phyloP scores from a whole-genome alignment of 1,140 invertebrate genomes.

The Zaprionus capensis region DNA sequence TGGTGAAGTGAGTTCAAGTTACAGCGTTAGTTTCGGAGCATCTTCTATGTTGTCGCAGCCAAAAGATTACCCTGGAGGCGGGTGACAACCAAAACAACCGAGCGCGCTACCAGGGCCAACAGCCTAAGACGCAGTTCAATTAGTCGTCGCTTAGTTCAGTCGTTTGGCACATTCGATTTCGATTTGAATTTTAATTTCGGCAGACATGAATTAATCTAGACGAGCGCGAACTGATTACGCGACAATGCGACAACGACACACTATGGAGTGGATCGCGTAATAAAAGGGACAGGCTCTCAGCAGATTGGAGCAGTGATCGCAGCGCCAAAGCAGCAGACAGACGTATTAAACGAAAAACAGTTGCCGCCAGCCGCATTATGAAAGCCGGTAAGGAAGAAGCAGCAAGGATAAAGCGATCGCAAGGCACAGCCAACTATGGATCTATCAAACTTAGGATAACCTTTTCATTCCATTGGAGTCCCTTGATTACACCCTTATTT shows the following conservation, averaged over 20 bases:
- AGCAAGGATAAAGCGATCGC: slow-evolving; percentile 22
- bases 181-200: slow-evolving; percentile 60
- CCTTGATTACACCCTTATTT: neutral
- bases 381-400: slow-evolving; percentile 63
- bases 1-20: neutral
- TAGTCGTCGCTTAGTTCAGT: slow-evolving; percentile 11
- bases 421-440: slow-evolving; percentile 10
- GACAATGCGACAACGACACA: neutral
- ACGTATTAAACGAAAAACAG: slow-evolving; percentile 33
- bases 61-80: slow-evolving; percentile 16
- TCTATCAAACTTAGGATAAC: neutral
- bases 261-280: slow-evolving; percentile 13
- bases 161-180: slow-evolving; percentile 34
- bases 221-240: slow-evolving; percentile 61
- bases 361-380: slow-evolving; percentile 51
- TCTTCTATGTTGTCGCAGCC: neutral
- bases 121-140: slow-evolving; percentile 34
- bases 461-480: neutral
- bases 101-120: neutral
- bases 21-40: slow-evolving; percentile 9
- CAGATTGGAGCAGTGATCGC: slow-evolving; percentile 61
- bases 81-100: neutral
- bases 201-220: slow-evolving; percentile 73
- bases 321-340: slow-evolving; percentile 52
- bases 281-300: slow-evolving; percentile 56